Conservation (phyloP, 2,888 invertebrate species). For the Amorpha juglandis region DNA sequence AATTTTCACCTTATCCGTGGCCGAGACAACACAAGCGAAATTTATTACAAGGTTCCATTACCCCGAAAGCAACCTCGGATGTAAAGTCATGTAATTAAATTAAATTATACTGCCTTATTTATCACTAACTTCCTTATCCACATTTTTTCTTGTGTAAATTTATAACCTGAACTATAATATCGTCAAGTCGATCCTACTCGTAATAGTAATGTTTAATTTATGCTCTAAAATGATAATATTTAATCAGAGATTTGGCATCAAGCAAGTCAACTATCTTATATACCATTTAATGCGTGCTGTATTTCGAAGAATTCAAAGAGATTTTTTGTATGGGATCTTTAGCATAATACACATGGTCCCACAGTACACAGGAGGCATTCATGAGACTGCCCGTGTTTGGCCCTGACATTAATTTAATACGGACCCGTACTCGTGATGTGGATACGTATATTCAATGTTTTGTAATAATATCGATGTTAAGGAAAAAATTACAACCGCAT, state of each 20-base stretch:
- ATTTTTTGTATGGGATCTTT: not conserved
- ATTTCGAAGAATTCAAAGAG: not conserved
- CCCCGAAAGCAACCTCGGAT: conserved; percentile 18
- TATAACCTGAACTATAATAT: not conserved
- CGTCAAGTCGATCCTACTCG: not conserved
- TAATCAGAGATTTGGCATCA: too few species aligned
- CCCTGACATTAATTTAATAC: conserved; percentile 24
- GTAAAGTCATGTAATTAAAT: conserved; percentile 18
- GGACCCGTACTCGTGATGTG: conserved; percentile 18
- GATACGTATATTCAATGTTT: conserved; percentile 6
- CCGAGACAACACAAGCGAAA: not conserved
- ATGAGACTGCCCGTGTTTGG: conserved; percentile 16
- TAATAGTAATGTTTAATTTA: not conserved
- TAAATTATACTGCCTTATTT: conserved; percentile 10
- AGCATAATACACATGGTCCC: not conserved
- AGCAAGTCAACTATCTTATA: too few species aligned
- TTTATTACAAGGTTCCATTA: conserved; percentile 21
- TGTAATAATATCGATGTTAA: conserved; percentile 12
- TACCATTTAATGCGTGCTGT: too few species aligned
- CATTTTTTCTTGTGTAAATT: not conserved
- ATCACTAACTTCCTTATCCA: conserved; percentile 13
- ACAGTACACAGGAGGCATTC: conserved; percentile 20
- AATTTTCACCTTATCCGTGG: conserved; percentile 17
- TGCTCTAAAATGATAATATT: too few species aligned
- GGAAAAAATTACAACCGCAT: conserved; percentile 15